Base-by-base conservation (phyloP, 2,888 invertebrate species). In the Quadroppia sp. region DNA sequence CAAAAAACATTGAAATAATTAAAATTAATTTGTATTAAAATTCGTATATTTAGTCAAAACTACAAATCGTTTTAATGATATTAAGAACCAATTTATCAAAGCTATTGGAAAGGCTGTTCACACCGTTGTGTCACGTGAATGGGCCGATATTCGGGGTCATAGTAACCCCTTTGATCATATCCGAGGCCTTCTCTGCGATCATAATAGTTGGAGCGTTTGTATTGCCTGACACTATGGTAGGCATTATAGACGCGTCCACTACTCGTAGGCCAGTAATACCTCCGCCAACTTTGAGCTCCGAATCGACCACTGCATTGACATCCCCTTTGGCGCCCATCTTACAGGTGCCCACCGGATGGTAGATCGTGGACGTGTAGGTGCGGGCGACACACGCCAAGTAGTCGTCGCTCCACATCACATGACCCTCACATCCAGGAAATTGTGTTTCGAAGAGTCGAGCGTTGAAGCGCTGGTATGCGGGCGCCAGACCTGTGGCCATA, bases 191-290 rank as follows among this genome's bases (percentile, higher is more conserved):
- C 20, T 67, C 67, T 3, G 67, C 67, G 32, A 67, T 23, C 11
- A 15, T 15, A 3, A 42, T 6, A 20, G 13, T 67, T 15, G 67
- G 67, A 2, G 53, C 42, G 56, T 53, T 71, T 2, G 84, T 79
- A 76, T 85, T 85, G 13, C 85, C 85, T 77, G 82, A 83, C 71
- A 83, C 81, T 70, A 85, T 80, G 71, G 81, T 82, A 0, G 85
- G 85, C 84, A 85, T 85, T 23, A 85, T 81, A 56, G 84, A 84
- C 2, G 85, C 84, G 79, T 85, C 85, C 9, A 84, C 85, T 3
- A 85, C 82, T 75, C 84, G 78, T 15, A 85, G 78, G 25, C 80
- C 80, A 28, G 82, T 81, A 15, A 82, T 28, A n/a, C n/a, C n/a
- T 2, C 82, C 82, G 23, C 36, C 50, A 1, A 69, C 69, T 74